phyloP scores from a whole-genome alignment of 2,113 vertebrate genomes.

The Narcine bancroftii region DNA sequence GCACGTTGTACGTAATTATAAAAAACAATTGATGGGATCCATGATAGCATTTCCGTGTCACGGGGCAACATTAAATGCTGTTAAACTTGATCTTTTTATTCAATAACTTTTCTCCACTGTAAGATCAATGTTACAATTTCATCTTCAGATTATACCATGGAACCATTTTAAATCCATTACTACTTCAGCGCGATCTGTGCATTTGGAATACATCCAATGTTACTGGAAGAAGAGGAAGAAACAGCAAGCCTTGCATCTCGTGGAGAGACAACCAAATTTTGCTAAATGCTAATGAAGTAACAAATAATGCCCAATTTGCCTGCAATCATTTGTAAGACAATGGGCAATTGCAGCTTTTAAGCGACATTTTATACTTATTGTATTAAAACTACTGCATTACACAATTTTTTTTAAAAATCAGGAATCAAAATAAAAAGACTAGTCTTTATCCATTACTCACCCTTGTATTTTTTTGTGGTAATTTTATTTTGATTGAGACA shows the following conservation, averaged over 20 bases:
- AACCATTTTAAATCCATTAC: not conserved
- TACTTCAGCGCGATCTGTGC: not conserved
- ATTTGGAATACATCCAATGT: not conserved
- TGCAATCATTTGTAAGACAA: not conserved
- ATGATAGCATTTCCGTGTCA: not conserved
- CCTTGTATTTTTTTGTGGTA: conserved; percentile 3
- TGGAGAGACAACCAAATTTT: conserved; percentile 10
- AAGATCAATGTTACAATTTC: not conserved
- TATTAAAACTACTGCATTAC: conserved; percentile 33
- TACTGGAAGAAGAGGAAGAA: conserved; percentile 30
- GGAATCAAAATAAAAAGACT: conserved; percentile 27
- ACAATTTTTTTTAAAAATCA: conserved; percentile 13
- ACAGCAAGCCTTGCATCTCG: conserved; percentile 14
- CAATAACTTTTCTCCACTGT: not conserved
- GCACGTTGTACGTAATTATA: not conserved
- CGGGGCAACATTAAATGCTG: conserved; percentile 1
- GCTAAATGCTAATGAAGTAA: conserved; percentile 22
- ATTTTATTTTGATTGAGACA: conserved; percentile 16
- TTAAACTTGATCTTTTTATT: not conserved
- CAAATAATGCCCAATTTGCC: not conserved
- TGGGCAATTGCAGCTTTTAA: conserved; percentile 3
- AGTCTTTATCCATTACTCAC: conserved; percentile 18
- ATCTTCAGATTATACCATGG: not conserved
- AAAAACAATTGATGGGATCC: not conserved
- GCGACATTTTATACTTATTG: not conserved